phyloP scores from a whole-genome alignment of 2,888 invertebrate species.

The Parelbella ahira region DNA sequence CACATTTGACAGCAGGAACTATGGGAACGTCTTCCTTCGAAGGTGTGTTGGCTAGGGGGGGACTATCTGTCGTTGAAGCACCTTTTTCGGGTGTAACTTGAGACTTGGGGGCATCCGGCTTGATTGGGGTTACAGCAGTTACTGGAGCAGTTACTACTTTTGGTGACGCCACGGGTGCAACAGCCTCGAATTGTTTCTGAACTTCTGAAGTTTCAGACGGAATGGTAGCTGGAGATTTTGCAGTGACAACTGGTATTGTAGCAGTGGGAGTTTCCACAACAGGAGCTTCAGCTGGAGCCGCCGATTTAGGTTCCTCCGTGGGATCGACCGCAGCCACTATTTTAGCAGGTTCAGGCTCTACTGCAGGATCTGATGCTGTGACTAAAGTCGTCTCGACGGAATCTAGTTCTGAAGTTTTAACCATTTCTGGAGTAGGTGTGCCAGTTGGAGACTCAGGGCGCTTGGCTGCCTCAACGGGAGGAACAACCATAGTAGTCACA shows the following conservation, averaged over 20 bases:
- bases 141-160: slow-evolving; percentile 26
- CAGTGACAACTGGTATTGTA: slow-evolving; percentile 29
- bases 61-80: slow-evolving; percentile 52
- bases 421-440: slow-evolving; percentile 11
- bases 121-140: slow-evolving; percentile 21
- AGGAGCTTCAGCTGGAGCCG: slow-evolving; percentile 1
- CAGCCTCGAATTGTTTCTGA: slow-evolving; percentile 3
- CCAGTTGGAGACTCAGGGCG: slow-evolving; percentile 21
- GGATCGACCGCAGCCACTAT: slow-evolving; percentile 7
- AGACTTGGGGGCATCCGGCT: slow-evolving; percentile 28
- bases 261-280: slow-evolving; percentile 1
- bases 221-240: slow-evolving; percentile 2
- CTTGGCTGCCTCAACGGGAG: slow-evolving; percentile 27
- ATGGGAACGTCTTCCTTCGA: slow-evolving; percentile 57
- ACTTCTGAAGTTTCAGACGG: too few species aligned
- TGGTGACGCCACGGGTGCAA: slow-evolving; percentile 20
- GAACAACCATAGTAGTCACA: not conserved
- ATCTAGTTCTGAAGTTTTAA: slow-evolving; percentile 25
- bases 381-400: slow-evolving; percentile 24
- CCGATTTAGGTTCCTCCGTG: slow-evolving; percentile 1
- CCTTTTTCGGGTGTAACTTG: slow-evolving; percentile 37
- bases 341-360: slow-evolving; percentile 17
- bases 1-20: slow-evolving; percentile 64
- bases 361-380: slow-evolving; percentile 24
- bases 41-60: slow-evolving; percentile 65